phyloP scores from a whole-genome alignment of 2,797 vertebrate genomes.

The Lepus oiostolus region DNA sequence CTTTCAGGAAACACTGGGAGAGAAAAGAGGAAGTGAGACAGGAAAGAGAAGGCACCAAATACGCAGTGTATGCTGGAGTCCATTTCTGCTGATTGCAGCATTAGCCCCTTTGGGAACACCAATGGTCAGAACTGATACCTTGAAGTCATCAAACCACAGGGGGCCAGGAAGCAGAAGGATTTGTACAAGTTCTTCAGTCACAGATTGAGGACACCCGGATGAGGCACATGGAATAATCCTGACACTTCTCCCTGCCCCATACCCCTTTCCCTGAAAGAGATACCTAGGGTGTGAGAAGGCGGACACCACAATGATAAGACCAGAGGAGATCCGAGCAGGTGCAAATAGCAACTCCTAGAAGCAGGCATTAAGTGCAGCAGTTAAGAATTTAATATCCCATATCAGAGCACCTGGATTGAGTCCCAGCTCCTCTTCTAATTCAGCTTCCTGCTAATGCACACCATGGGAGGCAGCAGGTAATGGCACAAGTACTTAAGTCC shows the following conservation, averaged over 20 bases:
- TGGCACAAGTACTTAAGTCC: too few species aligned
- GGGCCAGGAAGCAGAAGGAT: neutral
- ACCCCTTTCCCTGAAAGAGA: neutral
- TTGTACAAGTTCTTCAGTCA: neutral
- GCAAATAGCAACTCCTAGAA: neutral
- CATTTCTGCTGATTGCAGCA: neutral
- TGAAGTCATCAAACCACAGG: neutral
- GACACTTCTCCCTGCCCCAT: neutral
- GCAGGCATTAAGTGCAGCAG: too few species aligned
- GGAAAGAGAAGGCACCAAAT: neutral
- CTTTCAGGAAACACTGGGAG: neutral
- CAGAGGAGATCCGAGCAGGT: neutral
- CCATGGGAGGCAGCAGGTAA: too few species aligned
- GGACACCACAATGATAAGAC: neutral
- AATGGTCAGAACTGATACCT: neutral
- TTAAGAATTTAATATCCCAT: too few species aligned
- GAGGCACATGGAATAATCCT: neutral
- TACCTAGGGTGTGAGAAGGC: neutral
- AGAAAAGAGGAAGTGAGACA: neutral
- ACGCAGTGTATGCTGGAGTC: neutral
- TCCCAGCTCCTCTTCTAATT: too few species aligned
- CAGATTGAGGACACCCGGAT: neutral
- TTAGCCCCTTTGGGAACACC: neutral
- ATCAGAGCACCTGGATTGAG: too few species aligned
- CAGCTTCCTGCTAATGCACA: too few species aligned